These are phyloP conservation scores for Alaudala cheleensis DNA, from an alignment of 2,113 vertebrate species.

Conservation along the genomic window DNA sequence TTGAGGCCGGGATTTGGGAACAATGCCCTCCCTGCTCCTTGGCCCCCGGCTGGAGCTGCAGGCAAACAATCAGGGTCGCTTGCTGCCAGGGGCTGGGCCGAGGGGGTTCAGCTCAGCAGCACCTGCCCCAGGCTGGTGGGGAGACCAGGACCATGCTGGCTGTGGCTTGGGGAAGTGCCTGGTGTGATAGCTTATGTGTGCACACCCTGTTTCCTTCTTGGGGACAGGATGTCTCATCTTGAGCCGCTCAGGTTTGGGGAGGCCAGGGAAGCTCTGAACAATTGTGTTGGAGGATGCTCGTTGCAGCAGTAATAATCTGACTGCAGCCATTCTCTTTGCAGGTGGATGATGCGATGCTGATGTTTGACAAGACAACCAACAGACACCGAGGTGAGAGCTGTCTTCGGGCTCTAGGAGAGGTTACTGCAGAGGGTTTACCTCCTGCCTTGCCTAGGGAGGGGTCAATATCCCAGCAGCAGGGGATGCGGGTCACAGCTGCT, in stretches of 20 bases:
- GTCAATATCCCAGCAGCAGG: not conserved
- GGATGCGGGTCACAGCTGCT: conserved; percentile 64
- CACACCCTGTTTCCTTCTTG: not conserved
- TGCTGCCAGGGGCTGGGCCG: not conserved
- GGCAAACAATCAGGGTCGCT: conserved; percentile 29
- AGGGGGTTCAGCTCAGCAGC: not conserved
- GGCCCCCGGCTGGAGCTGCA: conserved; percentile 4
- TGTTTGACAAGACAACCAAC: conserved; percentile 99
- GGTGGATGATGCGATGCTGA: conserved; percentile 99
- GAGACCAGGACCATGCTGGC: not conserved
- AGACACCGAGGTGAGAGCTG: conserved; percentile 90
- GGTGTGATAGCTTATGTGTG: not conserved
- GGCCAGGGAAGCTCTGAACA: not conserved
- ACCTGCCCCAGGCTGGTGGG: not conserved
- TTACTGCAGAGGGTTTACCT: not conserved
- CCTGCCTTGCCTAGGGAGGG: not conserved
- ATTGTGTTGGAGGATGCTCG: not conserved
- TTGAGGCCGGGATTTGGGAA: conserved; percentile 48
- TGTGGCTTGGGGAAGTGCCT: not conserved
- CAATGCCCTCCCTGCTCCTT: conserved; percentile 51
- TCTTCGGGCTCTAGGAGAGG: not conserved
- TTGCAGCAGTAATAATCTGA: not conserved
- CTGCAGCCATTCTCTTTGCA: conserved; percentile 68
- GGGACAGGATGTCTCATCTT: not conserved
- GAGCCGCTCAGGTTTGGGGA: not conserved